Evolutionary conservation across 2,888 invertebrate genomes (phyloP).

Genomic region (Epinotia nisella): DNA sequence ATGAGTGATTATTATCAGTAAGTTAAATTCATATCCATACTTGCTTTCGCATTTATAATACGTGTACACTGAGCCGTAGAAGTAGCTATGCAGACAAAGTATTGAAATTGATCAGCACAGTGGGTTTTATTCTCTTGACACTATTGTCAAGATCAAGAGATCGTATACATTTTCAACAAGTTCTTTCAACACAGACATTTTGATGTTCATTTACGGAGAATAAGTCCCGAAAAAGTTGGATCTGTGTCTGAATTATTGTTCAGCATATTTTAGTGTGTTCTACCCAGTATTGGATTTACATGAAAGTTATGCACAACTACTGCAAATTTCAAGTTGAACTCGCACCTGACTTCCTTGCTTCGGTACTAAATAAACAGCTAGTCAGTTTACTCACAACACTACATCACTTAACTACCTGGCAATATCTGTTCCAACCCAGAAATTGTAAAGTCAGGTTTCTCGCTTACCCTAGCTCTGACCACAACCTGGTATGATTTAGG

Average conservation of each 20-base stretch:
- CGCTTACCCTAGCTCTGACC: slow-evolving; percentile 19
- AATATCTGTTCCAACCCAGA: slow-evolving; percentile 15
- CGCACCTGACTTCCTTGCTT: neutral
- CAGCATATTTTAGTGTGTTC: neutral
- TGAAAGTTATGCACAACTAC: neutral
- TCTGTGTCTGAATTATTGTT: neutral
- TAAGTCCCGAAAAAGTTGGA: neutral
- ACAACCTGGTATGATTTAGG: slow-evolving; percentile 29
- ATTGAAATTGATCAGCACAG: too few relatives aligned
- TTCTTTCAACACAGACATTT: neutral
- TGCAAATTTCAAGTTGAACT: neutral
- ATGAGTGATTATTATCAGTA: neutral
- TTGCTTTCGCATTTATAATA: too few relatives aligned
- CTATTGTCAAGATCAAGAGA: too few relatives aligned
- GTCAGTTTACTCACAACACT: slow-evolving; percentile 10
- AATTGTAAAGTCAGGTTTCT: slow-evolving; percentile 17
- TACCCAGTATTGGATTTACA: neutral
- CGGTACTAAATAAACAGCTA: slow-evolving; percentile 1
- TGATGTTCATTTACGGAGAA: neutral
- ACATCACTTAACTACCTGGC: slow-evolving; percentile 2
- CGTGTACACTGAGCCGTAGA: too few relatives aligned
- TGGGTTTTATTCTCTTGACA: neutral
- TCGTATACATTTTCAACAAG: too few relatives aligned
- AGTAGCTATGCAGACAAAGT: too few relatives aligned
- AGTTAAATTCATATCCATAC: neutral